These are phyloP conservation scores for Ichneumoninae sp. DNA, from an alignment of 2,888 invertebrate genomes.

Conservation along the genomic window DNA sequence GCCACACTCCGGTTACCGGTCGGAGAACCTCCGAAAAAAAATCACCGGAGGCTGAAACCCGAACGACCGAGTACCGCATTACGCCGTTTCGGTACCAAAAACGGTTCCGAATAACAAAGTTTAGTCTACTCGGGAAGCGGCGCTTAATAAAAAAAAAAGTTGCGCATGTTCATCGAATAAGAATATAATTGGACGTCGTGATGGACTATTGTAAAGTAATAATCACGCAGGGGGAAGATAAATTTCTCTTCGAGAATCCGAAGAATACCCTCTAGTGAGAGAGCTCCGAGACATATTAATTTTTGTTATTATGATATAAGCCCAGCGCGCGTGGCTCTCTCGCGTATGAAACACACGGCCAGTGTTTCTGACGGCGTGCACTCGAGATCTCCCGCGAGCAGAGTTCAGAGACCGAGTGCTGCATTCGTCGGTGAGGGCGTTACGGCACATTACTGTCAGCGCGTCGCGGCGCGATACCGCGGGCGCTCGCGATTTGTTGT, in stretches of 20 bases:
- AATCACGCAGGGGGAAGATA: neutral
- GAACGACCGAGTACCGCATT: slow-evolving; percentile 50
- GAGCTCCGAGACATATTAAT: slow-evolving; percentile 47
- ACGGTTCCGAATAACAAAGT: neutral
- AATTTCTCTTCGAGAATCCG: slow-evolving; percentile 10
- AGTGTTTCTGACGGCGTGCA: slow-evolving; percentile 67
- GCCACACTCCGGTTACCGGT: slow-evolving; percentile 77
- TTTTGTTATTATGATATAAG: slow-evolving; percentile 76
- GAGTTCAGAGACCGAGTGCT: slow-evolving; percentile 37
- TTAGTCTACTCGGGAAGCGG: slow-evolving; percentile 3
- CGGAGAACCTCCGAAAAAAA: slow-evolving; percentile 58
- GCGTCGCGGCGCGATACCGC: slow-evolving; percentile 36
- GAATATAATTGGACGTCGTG: neutral
- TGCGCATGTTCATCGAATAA: neutral
- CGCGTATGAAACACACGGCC: slow-evolving; percentile 59
- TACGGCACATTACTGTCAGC: slow-evolving; percentile 61
- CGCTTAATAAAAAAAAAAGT: neutral
- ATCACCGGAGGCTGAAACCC: slow-evolving; percentile 61
- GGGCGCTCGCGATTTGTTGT: slow-evolving; percentile 12
- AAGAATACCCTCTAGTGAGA: slow-evolving; percentile 31
- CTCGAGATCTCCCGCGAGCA: slow-evolving; percentile 32
- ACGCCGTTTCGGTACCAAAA: slow-evolving; percentile 47
- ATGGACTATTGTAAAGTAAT: slow-evolving; percentile 10
- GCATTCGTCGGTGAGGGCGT: slow-evolving; percentile 54
- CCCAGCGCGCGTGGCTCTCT: slow-evolving; percentile 55